Conservation (phyloP, 2,797 vertebrate species). For the Enteromius fasciolatus region DNA sequence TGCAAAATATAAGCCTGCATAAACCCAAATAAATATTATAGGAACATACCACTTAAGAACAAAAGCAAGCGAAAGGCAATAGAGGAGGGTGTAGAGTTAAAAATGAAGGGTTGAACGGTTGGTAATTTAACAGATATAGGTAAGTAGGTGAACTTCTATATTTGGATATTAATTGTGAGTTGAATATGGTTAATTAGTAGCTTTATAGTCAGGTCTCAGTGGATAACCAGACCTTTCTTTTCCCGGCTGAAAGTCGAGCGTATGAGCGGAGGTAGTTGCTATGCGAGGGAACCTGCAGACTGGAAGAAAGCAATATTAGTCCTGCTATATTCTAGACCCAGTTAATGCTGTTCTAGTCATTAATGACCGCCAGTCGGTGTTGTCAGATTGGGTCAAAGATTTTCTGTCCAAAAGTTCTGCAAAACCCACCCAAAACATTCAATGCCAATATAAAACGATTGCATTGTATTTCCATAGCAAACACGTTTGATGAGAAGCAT, state of each 20-base stretch:
- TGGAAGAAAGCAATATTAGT: background rate
- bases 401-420: background rate
- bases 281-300: background rate
- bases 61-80: background rate
- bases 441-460: background rate
- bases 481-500: background rate
- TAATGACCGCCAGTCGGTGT: background rate
- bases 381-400: background rate
- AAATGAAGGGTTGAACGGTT: background rate
- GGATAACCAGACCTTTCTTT: background rate
- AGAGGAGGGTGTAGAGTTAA: no score
- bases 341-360: constrained; percentile 42
- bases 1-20: no score
- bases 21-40: no score
- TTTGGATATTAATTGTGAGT: background rate
- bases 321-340: background rate
- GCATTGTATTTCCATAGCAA: background rate
- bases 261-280: background rate
- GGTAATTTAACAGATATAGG: background rate
- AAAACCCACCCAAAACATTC: background rate
- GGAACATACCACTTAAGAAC: background rate
- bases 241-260: background rate
- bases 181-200: constrained; percentile 11
- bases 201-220: constrained; percentile 21
- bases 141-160: constrained; percentile 6